Conservation (phyloP, 2,888 invertebrate genomes). For the Galerucella pusilla region DNA sequence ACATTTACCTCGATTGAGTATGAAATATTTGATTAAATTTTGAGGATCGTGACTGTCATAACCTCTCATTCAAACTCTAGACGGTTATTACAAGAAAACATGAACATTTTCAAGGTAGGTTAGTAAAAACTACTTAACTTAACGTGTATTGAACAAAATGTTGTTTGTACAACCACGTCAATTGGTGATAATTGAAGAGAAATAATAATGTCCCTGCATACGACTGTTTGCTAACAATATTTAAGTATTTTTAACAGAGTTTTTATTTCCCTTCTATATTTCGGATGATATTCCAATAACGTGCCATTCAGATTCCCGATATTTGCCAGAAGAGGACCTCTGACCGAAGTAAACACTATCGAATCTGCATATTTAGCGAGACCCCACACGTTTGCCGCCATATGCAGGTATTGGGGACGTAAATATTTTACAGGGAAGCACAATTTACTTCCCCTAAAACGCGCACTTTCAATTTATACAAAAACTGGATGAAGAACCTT, state of each 20-base stretch:
- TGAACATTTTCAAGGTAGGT: slow-evolving; percentile 8
- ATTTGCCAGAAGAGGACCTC: slow-evolving; percentile 6
- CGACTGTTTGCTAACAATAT: too few relatives aligned
- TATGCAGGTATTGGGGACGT: slow-evolving; percentile 23
- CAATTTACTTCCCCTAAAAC: neutral
- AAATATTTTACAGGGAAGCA: slow-evolving; percentile 10
- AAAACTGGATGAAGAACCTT: neutral
- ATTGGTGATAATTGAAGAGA: too few relatives aligned
- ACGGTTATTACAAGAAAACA: slow-evolving; percentile 22
- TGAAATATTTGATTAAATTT: slow-evolving; percentile 24
- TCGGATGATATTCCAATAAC: slow-evolving; percentile 11
- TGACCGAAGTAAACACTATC: slow-evolving; percentile 26
- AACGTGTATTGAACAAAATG: neutral
- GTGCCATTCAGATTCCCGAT: slow-evolving; percentile 8
- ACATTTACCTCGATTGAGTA: slow-evolving; percentile 11
- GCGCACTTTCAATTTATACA: neutral
- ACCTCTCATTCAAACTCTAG: slow-evolving; percentile 6
- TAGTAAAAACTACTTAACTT: neutral
- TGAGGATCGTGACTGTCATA: slow-evolving; percentile 6
- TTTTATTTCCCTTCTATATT: neutral
- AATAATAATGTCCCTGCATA: too few relatives aligned
- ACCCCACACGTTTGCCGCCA: slow-evolving; percentile 24
- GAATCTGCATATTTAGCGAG: slow-evolving; percentile 24
- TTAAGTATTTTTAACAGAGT: neutral
- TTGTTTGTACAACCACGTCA: too few relatives aligned